Evolutionary conservation across 2,113 vertebrate species (phyloP), one percentile per base, ranked within the genome.

Genomic region (Haliaeetus leucogaster): DNA sequence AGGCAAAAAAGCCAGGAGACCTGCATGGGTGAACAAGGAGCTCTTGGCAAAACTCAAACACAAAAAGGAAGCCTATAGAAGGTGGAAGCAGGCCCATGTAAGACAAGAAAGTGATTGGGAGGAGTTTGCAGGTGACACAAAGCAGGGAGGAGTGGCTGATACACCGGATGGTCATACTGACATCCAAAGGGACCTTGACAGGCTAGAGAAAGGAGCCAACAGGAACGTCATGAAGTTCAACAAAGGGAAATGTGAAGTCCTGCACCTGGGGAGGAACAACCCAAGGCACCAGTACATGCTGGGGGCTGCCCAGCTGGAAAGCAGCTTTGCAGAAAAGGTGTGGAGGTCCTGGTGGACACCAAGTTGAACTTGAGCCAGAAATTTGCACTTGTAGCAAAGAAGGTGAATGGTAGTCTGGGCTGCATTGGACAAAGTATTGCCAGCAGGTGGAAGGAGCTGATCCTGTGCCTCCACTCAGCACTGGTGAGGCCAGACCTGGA

Each of bases 101-200:
- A 23, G 23, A 53, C 76, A 42, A 13, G 22, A 52, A 34, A 16
- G 30, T 65, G 59, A 65, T 40, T 27, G 1, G 59, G 59, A 53
- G 30, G 26, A 16, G 26, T 73, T 63, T 73, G 68, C 48, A 53
- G 27, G 10, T 53, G 26, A 45, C 20, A 43, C 38, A 53, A 29
- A 65, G 17, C 61, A 17, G 18, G 22, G 18, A 65, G 36, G 38
- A 80, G 38, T n/a, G 15, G 40, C 32, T 45, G 32, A 30, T 55
- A 45, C 2, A 29, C 32, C 26, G 30, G 32, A 29, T 0, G 1
- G 14, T 66, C 38, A 22, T n/a, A 2, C 25, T 66, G 68, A 7
- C 32, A 38, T 3, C 16, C 13, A 36, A 5, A 62, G 38, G 3
- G 47, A 36, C 27, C 53, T 59, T 1, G 0, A 26, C 25, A 36